Conservation (phyloP, 2,888 invertebrate species). For the Diadegma fenestrale region DNA sequence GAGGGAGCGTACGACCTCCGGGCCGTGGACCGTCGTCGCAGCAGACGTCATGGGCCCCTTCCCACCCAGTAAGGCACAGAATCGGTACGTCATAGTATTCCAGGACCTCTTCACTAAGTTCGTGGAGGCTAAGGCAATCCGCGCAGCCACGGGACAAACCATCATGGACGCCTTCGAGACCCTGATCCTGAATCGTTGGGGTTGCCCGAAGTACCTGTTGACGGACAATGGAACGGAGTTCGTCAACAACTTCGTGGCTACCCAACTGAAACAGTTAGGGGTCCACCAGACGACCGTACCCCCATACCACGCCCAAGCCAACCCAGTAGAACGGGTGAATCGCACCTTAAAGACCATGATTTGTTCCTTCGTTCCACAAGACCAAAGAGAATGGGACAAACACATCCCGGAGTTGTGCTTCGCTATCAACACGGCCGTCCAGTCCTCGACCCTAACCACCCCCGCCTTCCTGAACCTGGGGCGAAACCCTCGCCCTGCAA, state of each 20-base stretch:
- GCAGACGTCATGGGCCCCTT: slow-evolving; percentile 69
- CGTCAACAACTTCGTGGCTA: too few relatives aligned
- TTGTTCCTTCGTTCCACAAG: not conserved
- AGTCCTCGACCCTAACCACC: slow-evolving; percentile 71
- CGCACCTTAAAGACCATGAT: slow-evolving; percentile 19
- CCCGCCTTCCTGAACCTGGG: slow-evolving; percentile 75
- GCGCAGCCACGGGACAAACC: slow-evolving; percentile 4
- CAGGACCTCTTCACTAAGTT: slow-evolving; percentile 68
- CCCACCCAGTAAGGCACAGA: slow-evolving; percentile 40
- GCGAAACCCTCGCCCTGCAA: slow-evolving; percentile 61
- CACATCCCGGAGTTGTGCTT: slow-evolving; percentile 21
- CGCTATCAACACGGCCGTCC: slow-evolving; percentile 64
- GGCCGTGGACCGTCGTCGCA: too few relatives aligned
- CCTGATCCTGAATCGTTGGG: slow-evolving; percentile 1
- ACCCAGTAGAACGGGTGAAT: slow-evolving; percentile 40
- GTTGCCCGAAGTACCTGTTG: not conserved
- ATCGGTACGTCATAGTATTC: slow-evolving; percentile 67
- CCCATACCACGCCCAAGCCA: not conserved
- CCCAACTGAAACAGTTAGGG: not conserved
- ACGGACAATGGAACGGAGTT: too few relatives aligned
- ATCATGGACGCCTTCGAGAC: slow-evolving; percentile 4
- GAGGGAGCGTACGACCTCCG: too few relatives aligned
- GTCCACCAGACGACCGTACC: not conserved
- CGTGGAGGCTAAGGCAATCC: slow-evolving; percentile 18
- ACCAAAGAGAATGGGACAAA: slow-evolving; percentile 18